Conservation (phyloP, 2,888 invertebrate genomes). For the Drosophila ezoana region DNA sequence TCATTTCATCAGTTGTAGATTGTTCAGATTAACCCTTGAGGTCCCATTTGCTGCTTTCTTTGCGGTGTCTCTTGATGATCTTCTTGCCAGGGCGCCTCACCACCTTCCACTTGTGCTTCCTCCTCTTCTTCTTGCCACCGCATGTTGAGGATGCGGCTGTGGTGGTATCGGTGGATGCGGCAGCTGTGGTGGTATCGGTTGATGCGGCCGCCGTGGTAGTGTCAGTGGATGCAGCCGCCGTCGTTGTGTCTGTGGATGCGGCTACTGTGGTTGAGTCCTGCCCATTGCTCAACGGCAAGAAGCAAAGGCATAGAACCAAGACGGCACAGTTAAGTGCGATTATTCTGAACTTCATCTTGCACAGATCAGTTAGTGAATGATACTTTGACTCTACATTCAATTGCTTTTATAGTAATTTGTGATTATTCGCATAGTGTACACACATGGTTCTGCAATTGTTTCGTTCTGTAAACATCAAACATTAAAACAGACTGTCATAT, state of each 20-base stretch:
- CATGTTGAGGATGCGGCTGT: background rate
- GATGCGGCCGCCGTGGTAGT: too few species aligned
- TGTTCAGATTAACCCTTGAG: background rate
- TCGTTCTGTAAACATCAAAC: too few species aligned
- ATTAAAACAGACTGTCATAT: too few species aligned
- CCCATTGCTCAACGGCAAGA: slow-evolving; percentile 11
- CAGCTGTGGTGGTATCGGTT: too few species aligned
- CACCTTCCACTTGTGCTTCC: background rate
- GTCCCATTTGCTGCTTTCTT: slow-evolving; percentile 4
- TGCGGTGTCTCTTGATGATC: background rate
- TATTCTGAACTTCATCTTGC: slow-evolving; percentile 20
- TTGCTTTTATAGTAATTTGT: slow-evolving; percentile 13
- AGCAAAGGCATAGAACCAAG: slow-evolving; percentile 14
- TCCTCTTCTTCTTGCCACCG: slow-evolving; percentile 2
- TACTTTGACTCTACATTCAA: background rate
- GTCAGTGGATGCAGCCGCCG: slow-evolving; percentile 1
- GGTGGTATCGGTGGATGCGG: background rate
- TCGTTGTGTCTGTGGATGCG: background rate
- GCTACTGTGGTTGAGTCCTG: slow-evolving; percentile 4
- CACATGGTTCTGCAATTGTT: background rate
- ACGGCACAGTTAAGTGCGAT: slow-evolving; percentile 20
- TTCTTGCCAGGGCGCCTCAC: background rate
- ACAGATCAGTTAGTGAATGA: slow-evolving; percentile 11
- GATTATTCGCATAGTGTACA: background rate
- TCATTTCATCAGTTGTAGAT: background rate